These are phyloP conservation scores for Blomia tropicalis DNA, from an alignment of 2,888 invertebrate genomes.

Conservation along the genomic window DNA sequence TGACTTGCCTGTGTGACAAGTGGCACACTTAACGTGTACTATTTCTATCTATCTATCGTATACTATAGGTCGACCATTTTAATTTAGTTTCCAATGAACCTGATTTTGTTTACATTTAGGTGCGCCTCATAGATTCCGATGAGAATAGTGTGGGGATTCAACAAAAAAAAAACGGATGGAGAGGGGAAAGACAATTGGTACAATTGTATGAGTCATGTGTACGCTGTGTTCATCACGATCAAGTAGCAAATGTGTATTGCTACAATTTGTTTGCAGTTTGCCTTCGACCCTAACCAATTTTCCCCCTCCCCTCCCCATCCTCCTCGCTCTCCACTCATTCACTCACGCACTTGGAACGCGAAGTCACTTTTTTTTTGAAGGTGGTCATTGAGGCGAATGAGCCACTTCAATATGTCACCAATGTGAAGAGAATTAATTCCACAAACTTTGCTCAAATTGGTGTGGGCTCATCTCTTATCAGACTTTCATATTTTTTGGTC, in stretches of 20 bases:
- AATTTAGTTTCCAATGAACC: constrained; percentile 7
- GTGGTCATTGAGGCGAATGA: not conserved
- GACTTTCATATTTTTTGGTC: not conserved
- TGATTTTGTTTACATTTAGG: constrained; percentile 7
- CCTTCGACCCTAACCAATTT: too few relatives aligned
- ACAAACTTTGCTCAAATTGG: constrained; percentile 10
- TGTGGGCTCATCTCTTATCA: not conserved
- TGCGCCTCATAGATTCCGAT: too few relatives aligned
- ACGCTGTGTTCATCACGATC: not conserved
- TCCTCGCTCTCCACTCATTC: not conserved
- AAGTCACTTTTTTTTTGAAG: not conserved
- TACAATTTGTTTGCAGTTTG: not conserved
- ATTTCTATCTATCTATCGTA: not conserved
- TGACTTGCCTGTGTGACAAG: not conserved
- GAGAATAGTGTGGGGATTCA: not conserved
- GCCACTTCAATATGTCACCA: constrained; percentile 8
- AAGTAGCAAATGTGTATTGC: not conserved
- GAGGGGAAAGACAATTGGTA: not conserved
- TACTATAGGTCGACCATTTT: not conserved
- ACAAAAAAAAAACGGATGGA: not conserved
- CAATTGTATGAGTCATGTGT: too few relatives aligned
- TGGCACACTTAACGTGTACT: not conserved
- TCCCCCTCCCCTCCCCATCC: too few relatives aligned
- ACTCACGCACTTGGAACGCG: not conserved
- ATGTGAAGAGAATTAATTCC: constrained; percentile 9